phyloP scores from a whole-genome alignment of 2,113 vertebrate genomes.

The Otolemur garnettii region DNA sequence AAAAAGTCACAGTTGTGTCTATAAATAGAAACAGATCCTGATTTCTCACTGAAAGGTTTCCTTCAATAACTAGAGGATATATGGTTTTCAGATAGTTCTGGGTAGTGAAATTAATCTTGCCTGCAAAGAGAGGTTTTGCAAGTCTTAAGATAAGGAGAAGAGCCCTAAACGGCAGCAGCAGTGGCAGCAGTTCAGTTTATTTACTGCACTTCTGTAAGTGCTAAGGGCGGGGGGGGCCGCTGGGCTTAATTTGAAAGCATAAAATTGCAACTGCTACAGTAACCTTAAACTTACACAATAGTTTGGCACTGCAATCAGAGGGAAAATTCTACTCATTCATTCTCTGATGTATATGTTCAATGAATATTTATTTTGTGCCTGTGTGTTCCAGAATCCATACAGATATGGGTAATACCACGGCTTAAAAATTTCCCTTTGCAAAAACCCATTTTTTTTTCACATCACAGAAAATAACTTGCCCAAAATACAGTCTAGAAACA shows the following conservation, averaged over 20 bases:
- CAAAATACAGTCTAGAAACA: not conserved
- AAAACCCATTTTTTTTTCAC: not conserved
- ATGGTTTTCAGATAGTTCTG: not conserved
- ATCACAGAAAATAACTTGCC: not conserved
- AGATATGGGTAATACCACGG: too few relatives aligned
- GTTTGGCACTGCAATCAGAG: not conserved
- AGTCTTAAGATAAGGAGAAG: not conserved
- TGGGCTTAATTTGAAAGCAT: not conserved
- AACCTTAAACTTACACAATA: not conserved
- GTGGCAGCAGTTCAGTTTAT: not conserved
- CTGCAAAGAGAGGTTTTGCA: not conserved
- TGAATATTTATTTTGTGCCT: not conserved
- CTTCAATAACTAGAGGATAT: not conserved
- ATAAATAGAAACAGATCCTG: not conserved
- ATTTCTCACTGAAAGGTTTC: not conserved
- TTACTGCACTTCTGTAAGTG: too few relatives aligned
- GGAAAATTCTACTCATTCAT: not conserved
- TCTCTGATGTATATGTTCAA: not conserved
- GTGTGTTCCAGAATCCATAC: not conserved
- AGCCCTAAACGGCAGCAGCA: not conserved
- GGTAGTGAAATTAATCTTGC: not conserved
- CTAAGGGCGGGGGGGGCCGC: not conserved
- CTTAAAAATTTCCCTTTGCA: not conserved
- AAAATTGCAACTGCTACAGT: not conserved
- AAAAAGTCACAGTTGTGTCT: not conserved